phyloP scores from a whole-genome alignment of 2,888 invertebrate genomes.

The Lithophane leautieri region DNA sequence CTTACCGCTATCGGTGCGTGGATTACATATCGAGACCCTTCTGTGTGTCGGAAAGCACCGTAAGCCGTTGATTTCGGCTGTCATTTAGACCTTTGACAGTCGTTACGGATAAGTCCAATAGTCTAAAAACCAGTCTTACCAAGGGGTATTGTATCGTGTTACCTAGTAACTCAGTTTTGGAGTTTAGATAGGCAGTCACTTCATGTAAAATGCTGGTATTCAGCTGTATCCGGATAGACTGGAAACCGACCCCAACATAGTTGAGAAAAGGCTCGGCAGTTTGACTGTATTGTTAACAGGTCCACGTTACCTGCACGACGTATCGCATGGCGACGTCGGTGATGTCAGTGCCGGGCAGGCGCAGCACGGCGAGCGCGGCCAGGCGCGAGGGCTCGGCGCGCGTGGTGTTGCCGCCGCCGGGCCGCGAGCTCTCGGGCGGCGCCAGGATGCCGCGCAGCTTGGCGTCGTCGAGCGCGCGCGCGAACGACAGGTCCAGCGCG shows the following conservation, averaged over 20 bases:
- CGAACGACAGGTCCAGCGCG: conserved; percentile 95
- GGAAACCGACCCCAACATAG: background rate
- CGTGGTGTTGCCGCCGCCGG: conserved; percentile 87
- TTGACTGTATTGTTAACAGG: background rate
- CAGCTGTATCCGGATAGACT: background rate
- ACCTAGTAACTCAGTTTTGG: background rate
- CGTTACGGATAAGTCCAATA: background rate
- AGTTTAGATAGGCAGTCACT: background rate
- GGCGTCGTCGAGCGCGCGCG: conserved; percentile 95
- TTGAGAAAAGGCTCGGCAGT: background rate
- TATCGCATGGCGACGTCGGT: conserved; percentile 95
- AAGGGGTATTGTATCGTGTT: too few species aligned
- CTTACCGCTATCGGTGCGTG: too few species aligned
- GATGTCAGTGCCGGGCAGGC: conserved; percentile 96
- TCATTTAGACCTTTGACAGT: background rate
- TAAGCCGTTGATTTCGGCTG: background rate
- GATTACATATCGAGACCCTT: too few species aligned
- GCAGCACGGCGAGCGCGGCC: conserved; percentile 93
- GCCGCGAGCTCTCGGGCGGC: conserved; percentile 96
- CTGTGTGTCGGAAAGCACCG: too few species aligned
- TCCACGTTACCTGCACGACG: conserved; percentile 81
- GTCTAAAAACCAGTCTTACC: background rate
- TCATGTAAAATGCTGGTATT: background rate
- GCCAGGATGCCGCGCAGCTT: conserved; percentile 96
- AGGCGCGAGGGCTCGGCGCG: conserved; percentile 89